Percentiles rank a stretch among this genome's conserved stretches.
These are phyloP conservation scores for Cerastis rubricosa DNA, from an alignment of 2,888 invertebrate genomes.

Conservation along the genomic window DNA sequence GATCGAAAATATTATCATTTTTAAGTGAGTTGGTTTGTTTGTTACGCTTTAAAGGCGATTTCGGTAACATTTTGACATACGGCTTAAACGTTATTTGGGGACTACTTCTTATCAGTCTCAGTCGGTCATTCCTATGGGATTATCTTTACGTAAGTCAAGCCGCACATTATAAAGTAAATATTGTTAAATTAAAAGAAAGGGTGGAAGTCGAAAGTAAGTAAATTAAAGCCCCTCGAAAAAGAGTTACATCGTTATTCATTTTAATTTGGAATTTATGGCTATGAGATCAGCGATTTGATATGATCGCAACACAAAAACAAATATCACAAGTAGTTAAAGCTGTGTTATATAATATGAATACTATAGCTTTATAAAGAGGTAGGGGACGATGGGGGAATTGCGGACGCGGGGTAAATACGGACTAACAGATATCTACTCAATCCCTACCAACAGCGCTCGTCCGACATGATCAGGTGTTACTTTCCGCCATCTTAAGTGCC, in stretches of 20 bases:
- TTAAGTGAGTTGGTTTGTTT: not conserved
- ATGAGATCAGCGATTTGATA: not conserved
- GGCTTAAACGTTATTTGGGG: not conserved
- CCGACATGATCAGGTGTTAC: too few relatives aligned
- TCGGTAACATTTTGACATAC: not conserved
- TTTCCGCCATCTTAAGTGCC: too few relatives aligned
- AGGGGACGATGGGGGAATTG: too few relatives aligned
- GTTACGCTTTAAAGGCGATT: not conserved
- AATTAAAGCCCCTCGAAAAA: slow-evolving; percentile 8
- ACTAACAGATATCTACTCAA: too few relatives aligned
- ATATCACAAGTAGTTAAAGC: not conserved
- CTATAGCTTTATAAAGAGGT: not conserved
- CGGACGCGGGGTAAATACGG: too few relatives aligned
- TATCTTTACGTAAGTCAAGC: not conserved
- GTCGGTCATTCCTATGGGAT: not conserved
- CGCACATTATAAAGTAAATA: slow-evolving; percentile 3
- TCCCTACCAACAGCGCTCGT: too few relatives aligned
- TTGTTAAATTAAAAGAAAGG: not conserved
- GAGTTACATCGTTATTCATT: not conserved
- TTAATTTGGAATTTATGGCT: not conserved
- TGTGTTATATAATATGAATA: not conserved
- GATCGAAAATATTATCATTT: not conserved
- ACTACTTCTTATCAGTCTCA: not conserved
- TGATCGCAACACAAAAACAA: not conserved
- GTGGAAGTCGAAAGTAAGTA: slow-evolving; percentile 5